Percentiles rank a stretch among this genome's conserved stretches.
phyloP scores from a whole-genome alignment of 2,888 invertebrate species.

The Amphipyra berbera region DNA sequence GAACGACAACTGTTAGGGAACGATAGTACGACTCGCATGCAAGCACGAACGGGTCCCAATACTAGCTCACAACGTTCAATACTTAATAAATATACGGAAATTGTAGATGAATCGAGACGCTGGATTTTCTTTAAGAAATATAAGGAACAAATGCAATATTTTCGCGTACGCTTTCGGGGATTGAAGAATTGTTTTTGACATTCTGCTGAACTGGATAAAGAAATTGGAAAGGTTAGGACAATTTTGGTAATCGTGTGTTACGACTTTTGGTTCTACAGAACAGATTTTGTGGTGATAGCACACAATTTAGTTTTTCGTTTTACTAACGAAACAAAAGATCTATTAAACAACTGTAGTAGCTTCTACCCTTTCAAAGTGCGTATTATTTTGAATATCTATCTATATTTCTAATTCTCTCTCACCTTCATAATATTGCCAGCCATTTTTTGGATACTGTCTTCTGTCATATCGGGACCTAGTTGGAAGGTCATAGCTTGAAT shows the following conservation, averaged over 20 bases:
- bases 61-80: conserved; percentile 52
- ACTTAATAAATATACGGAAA: conserved; percentile 54
- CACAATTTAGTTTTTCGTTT: too few relatives aligned
- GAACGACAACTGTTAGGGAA: conserved; percentile 30
- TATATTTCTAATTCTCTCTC: background rate
- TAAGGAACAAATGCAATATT: conserved; percentile 40
- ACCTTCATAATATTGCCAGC: conserved; percentile 51
- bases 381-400: too few relatives aligned
- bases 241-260: background rate
- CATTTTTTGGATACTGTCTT: conserved; percentile 66
- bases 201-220: conserved; percentile 41
- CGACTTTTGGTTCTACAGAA: too few relatives aligned
- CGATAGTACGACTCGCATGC: conserved; percentile 23
- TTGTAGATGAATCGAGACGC: conserved; percentile 46
- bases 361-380: too few relatives aligned
- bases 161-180: conserved; percentile 20
- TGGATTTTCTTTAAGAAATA: conserved; percentile 44
- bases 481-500: conserved; percentile 67
- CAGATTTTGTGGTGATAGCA: too few relatives aligned
- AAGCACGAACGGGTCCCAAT: conserved; percentile 30
- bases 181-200: conserved; percentile 30
- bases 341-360: too few relatives aligned
- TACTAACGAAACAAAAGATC: too few relatives aligned
- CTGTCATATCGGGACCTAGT: conserved; percentile 65
- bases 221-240: conserved; percentile 13